Evolutionary conservation across 2,113 vertebrate species (phyloP).

Genomic region (Clarias batrachus): DNA sequence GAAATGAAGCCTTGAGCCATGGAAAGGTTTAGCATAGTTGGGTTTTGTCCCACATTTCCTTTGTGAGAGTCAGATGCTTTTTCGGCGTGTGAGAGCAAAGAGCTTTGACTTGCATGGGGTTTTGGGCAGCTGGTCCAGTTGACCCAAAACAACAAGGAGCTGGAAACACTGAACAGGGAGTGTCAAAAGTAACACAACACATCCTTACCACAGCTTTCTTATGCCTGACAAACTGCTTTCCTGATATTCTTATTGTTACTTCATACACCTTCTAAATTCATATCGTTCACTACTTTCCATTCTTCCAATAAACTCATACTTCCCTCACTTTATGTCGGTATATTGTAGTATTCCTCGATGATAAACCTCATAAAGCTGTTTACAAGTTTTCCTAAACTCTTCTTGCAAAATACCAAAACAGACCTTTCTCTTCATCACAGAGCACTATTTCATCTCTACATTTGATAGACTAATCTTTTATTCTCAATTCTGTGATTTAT

Average conservation of each 20-base stretch:
- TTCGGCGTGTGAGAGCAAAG: conserved; percentile 44
- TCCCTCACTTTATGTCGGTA: neutral
- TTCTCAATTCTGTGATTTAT: neutral
- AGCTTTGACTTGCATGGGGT: conserved; percentile 50
- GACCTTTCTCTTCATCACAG: neutral
- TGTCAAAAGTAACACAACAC: neutral
- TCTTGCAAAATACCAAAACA: neutral
- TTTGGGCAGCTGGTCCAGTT: conserved; percentile 46
- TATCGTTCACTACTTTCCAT: neutral
- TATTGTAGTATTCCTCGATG: neutral
- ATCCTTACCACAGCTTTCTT: neutral
- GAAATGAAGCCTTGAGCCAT: conserved; percentile 45
- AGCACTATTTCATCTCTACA: neutral
- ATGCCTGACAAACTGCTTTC: neutral
- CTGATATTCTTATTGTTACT: neutral
- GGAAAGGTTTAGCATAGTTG: conserved; percentile 52
- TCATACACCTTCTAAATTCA: neutral
- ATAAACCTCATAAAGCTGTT: neutral
- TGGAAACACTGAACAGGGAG: conserved; percentile 33
- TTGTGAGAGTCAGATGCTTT: conserved; percentile 52
- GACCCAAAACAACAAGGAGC: conserved; percentile 48
- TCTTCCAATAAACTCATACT: neutral
- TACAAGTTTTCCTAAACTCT: neutral
- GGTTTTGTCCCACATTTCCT: conserved; percentile 52
- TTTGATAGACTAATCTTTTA: neutral